Evolutionary conservation across 2,888 invertebrate species (phyloP).

Genomic region (Andrena hattorfiana): DNA sequence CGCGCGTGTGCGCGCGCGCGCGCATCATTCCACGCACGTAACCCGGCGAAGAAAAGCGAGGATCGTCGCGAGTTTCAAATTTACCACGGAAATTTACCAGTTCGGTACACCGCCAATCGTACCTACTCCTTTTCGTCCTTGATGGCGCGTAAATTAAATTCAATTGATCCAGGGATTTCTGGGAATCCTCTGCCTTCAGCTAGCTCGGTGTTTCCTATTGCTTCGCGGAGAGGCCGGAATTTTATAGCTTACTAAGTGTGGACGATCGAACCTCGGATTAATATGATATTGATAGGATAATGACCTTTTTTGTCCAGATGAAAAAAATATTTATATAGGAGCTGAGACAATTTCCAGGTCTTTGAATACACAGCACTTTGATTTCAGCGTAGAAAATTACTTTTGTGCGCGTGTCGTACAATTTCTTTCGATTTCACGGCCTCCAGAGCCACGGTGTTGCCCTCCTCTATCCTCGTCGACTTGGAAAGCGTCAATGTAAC

Average conservation of each 20-base stretch:
- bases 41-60: constrained; percentile 43
- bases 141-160: neutral
- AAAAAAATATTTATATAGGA: neutral
- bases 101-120: neutral
- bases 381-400: neutral
- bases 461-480: neutral
- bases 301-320: neutral
- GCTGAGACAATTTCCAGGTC: neutral
- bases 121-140: neutral
- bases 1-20: constrained; percentile 1
- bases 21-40: constrained; percentile 67
- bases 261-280: neutral
- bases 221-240: no score
- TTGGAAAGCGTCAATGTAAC: constrained; percentile 30
- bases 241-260: no score
- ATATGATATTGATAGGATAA: neutral
- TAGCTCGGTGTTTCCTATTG: no score
- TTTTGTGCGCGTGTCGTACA: constrained; percentile 7
- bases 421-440: constrained; percentile 40
- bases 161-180: neutral
- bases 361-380: neutral
- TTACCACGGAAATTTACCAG: constrained; percentile 22
- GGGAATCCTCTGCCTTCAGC: neutral
- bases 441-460: constrained; percentile 11
- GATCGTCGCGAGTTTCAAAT: constrained; percentile 59